These are phyloP conservation scores for Neuroterus valhalla DNA, from an alignment of 1,140 invertebrate species.

Conservation along the genomic window DNA sequence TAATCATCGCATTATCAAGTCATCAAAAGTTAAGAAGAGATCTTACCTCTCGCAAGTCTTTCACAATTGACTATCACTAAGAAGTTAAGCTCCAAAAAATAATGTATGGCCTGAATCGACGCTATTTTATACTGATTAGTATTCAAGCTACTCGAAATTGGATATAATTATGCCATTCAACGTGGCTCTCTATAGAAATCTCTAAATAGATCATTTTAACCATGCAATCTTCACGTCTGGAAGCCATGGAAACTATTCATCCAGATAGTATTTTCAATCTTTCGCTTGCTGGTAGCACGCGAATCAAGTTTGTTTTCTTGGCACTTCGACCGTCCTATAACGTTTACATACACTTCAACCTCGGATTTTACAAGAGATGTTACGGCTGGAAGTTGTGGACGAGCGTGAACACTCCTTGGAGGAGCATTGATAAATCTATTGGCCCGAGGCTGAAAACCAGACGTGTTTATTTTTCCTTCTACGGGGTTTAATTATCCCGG, in stretches of 20 bases:
- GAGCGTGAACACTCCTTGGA: constrained; percentile 48
- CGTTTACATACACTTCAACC: constrained; percentile 47
- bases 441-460: constrained; percentile 30
- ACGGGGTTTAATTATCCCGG: neutral
- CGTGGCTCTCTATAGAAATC: neutral
- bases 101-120: no score
- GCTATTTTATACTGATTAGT: no score
- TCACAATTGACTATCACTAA: no score
- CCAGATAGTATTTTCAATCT: constrained; percentile 34
- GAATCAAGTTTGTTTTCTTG: neutral
- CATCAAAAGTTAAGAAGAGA: no score
- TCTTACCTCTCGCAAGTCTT: no score
- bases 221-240: neutral
- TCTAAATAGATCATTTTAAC: neutral
- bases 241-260: neutral
- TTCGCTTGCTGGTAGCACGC: neutral
- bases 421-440: constrained; percentile 55
- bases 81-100: no score
- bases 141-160: no score
- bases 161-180: no score
- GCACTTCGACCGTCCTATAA: constrained; percentile 12
- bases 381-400: constrained; percentile 56
- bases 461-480: constrained; percentile 49
- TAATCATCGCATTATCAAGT: no score
- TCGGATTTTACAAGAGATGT: constrained; percentile 47